Evolutionary conservation across 2,888 invertebrate genomes (phyloP), one percentile per base, ranked within the genome.

Genomic region (Andrena trimmerana): DNA sequence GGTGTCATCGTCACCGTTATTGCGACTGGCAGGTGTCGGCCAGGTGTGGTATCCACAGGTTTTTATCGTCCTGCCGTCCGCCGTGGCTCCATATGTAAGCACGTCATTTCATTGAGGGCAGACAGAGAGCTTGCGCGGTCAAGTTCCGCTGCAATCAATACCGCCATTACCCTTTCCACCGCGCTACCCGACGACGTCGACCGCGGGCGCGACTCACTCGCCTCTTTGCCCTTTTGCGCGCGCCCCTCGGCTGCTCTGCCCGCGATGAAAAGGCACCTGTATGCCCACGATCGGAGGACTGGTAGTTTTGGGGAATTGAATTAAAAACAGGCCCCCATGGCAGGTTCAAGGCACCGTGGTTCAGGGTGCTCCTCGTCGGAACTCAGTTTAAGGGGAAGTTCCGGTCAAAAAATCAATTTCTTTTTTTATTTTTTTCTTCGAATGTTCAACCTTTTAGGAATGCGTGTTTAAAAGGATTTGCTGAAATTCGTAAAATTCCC

Each of bases 101-200:
- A 89, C 91, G 92, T 92, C 93, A 90, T 92, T 88, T 92, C 92
- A 92, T 93, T 90, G 86, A 89, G 83, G 89, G 72, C 84, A 78
- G 78, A 84, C 79, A 85, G 78, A 79, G 91, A 92, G 92, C 89
- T 92, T 93, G 92, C 92, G 93, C 92, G 92, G 84, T 87, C 88
- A 78, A 83, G 86, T 87, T 86, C 86, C 80, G 73, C 48, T 81
- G 78, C 86, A 90, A 90, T 90, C 90, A 90, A 90, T 90, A 90
- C 88, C 85, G 69, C 77, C 71, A 72, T 74, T 84, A 78, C 83
- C 80, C 78, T 81, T 72, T 76, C 76, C 75, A 75, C 78, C 42
- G 10, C 52, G 59, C 8, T 52, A 31, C 29, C 8, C 65, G 48
- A 20, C 48, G 62, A 4, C 70, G 57, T 60, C 72, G 69, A 70